phyloP scores from a whole-genome alignment of 1,140 invertebrate genomes.

The Ceratoteleas bidentatus region DNA sequence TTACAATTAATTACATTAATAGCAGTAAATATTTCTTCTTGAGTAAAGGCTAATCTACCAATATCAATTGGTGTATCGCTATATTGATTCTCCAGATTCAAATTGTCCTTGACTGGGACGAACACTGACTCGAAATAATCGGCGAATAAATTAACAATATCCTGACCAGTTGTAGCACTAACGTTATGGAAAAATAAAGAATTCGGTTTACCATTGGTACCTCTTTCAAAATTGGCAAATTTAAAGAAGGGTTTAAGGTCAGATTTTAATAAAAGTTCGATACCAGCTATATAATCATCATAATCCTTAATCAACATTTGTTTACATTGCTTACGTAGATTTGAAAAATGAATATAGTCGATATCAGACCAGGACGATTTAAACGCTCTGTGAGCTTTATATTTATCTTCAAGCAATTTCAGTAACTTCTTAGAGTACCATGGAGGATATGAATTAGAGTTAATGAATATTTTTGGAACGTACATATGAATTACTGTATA shows the following conservation, averaged over 20 bases:
- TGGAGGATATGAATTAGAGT: not conserved
- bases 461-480: not conserved
- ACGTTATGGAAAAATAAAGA: not conserved
- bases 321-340: not conserved
- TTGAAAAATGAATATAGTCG: not conserved
- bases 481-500: not conserved
- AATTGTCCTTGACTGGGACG: not conserved
- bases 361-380: not conserved
- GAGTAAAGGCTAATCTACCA: not conserved
- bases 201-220: not conserved
- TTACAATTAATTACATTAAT: not conserved
- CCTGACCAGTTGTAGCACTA: not conserved
- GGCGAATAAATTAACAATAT: conserved; percentile 16
- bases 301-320: not conserved
- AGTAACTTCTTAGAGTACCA: not conserved
- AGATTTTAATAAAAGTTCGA: not conserved
- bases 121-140: conserved; percentile 13
- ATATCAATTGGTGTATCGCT: not conserved
- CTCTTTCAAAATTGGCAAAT: not conserved
- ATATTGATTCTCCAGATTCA: not conserved
- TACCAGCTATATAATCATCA: not conserved
- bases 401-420: not conserved
- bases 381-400: not conserved
- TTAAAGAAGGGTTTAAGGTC: conserved; percentile 16
- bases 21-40: not conserved